Percentiles rank a stretch among this genome's conserved stretches.
Conservation (phyloP, 2,888 invertebrate species). For the Poecilobothrus nobilitatus region DNA sequence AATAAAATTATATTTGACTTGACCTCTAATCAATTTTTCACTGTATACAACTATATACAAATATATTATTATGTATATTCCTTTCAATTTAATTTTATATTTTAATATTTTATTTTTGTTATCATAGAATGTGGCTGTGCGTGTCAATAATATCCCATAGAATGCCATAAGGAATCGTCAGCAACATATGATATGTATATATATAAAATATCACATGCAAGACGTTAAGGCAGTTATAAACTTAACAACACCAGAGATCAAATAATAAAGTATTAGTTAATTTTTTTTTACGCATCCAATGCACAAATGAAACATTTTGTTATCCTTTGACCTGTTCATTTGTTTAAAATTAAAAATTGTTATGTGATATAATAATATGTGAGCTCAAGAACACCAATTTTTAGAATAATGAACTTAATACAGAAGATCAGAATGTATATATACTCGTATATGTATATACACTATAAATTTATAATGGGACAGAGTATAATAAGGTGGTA, state of each 20-base stretch:
- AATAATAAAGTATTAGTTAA: no score
- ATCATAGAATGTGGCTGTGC: neutral
- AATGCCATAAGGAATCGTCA: slow-evolving; percentile 1
- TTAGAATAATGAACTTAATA: neutral
- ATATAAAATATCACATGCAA: neutral
- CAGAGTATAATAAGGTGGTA: no score
- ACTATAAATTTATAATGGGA: no score
- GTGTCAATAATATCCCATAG: neutral
- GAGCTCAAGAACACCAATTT: neutral
- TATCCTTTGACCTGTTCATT: neutral
- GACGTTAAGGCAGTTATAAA: neutral
- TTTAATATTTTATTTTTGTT: neutral
- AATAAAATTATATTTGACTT: neutral
- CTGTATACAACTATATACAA: neutral
- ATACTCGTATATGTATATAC: no score
- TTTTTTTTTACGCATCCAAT: no score
- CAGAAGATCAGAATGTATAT: neutral
- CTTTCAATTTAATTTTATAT: neutral
- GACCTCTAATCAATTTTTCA: neutral
- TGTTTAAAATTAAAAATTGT: neutral
- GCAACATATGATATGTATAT: no score
- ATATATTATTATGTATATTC: no score
- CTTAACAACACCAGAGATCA: neutral
- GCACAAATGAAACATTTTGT: neutral
- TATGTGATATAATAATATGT: no score